Conservation (phyloP, 2,113 vertebrate species). For the Myrmophylax atrothorax region DNA sequence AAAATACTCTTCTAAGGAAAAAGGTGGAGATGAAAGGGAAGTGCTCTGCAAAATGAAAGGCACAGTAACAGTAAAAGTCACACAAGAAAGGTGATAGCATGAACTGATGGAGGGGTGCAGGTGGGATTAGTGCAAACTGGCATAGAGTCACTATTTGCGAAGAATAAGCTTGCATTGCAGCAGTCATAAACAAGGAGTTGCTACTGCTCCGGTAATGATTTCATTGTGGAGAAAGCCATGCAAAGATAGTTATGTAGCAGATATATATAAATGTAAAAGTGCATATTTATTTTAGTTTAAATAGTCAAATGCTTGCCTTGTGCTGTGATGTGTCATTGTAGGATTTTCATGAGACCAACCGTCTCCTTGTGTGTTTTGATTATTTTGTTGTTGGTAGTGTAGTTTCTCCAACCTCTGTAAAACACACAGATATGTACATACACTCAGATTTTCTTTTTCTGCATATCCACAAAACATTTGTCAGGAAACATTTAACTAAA, state of each 20-base stretch:
- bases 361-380: not conserved
- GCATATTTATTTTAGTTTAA: not conserved
- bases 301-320: not conserved
- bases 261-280: not conserved
- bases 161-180: not conserved
- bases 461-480: not conserved
- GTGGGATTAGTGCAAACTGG: not conserved
- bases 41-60: not conserved
- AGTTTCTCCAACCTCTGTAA: not conserved
- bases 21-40: not conserved
- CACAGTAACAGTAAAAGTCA: not conserved
- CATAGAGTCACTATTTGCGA: not conserved
- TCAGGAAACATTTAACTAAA: not conserved
- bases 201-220: not conserved
- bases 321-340: fast-evolving
- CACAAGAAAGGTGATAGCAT: not conserved
- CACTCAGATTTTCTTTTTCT: not conserved
- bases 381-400: not conserved
- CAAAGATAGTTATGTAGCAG: not conserved
- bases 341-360: not conserved
- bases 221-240: not conserved
- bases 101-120: not conserved
- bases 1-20: not conserved
- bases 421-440: not conserved
- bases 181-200: not conserved